A percentile compares a stretch with the other conserved stretches of the same genome.
phyloP scores from a whole-genome alignment of 2,113 vertebrate species.

The Pleuronectes platessa region DNA sequence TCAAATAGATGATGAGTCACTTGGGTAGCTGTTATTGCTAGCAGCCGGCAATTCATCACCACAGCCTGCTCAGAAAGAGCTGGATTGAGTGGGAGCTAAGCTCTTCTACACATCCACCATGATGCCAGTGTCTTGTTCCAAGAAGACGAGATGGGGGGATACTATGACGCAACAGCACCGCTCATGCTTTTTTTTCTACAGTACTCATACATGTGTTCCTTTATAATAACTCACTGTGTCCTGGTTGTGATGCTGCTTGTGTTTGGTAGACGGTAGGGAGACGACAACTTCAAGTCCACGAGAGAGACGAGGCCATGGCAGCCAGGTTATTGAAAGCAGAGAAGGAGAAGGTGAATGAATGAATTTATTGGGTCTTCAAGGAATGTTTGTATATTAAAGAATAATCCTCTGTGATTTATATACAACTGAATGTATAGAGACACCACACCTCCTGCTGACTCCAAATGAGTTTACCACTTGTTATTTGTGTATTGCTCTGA shows the following conservation, averaged over 20 bases:
- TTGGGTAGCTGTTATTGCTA: constrained; percentile 74
- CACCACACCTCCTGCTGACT: not conserved
- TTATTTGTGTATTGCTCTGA: constrained; percentile 17
- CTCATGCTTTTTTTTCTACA: constrained; percentile 15
- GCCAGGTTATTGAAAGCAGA: constrained; percentile 86
- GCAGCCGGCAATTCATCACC: constrained; percentile 74
- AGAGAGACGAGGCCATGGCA: constrained; percentile 80
- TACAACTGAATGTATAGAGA: too few relatives aligned
- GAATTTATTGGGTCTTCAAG: not conserved
- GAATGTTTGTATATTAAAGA: not conserved
- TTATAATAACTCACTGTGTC: not conserved
- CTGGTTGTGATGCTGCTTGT: constrained; percentile 26
- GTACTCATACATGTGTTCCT: not conserved
- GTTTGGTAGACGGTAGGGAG: constrained; percentile 83
- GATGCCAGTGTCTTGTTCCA: constrained; percentile 42
- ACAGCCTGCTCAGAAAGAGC: constrained; percentile 49
- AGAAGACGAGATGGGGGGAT: constrained; percentile 15
- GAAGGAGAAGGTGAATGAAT: constrained; percentile 83
- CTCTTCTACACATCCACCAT: constrained; percentile 53
- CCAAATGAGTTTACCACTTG: not conserved
- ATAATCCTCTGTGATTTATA: not conserved
- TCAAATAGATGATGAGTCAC: constrained; percentile 79
- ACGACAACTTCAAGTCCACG: constrained; percentile 79
- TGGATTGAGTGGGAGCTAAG: constrained; percentile 66
- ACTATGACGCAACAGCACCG: constrained; percentile 39